Percentiles rank a stretch among this genome's conserved stretches.
phyloP scores from a whole-genome alignment of 2,797 vertebrate genomes.

The Acanthurus tractus region DNA sequence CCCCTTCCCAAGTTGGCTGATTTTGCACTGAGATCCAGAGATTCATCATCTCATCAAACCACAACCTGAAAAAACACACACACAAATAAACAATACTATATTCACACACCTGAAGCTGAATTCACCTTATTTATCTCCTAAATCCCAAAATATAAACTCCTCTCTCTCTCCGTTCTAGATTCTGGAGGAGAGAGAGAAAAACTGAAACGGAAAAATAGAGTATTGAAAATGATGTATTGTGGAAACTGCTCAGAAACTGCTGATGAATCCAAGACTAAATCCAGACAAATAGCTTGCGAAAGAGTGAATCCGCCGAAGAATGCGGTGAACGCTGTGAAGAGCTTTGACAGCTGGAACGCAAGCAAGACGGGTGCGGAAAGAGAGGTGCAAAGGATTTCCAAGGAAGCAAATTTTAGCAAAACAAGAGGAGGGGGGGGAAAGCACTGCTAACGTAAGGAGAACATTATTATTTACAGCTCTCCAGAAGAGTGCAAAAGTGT shows the following conservation, averaged over 20 bases:
- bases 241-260: slow-evolving; percentile 69
- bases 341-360: slow-evolving; percentile 39
- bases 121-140: slow-evolving; percentile 59
- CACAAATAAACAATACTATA: neutral
- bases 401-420: slow-evolving; percentile 47
- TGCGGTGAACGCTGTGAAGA: slow-evolving; percentile 46
- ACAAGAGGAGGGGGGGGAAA: neutral
- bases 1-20: slow-evolving; percentile 98
- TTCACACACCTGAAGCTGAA: slow-evolving; percentile 52
- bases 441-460: slow-evolving; percentile 22
- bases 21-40: slow-evolving; percentile 97
- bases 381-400: slow-evolving; percentile 45
- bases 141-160: slow-evolving; percentile 61
- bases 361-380: slow-evolving; percentile 12
- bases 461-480: slow-evolving; percentile 43
- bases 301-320: slow-evolving; percentile 61
- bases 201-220: slow-evolving; percentile 62
- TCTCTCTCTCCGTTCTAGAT: slow-evolving; percentile 50
- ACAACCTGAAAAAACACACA: slow-evolving; percentile 88
- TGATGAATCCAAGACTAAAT: slow-evolving; percentile 71
- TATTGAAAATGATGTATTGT: slow-evolving; percentile 79
- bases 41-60: slow-evolving; percentile 96
- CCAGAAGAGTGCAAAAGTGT: slow-evolving; percentile 25
- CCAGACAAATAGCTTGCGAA: slow-evolving; percentile 73
- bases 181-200: slow-evolving; percentile 44